Evolutionary conservation across 2,888 invertebrate genomes (phyloP), one percentile per base, ranked within the genome.

Genomic region (Leucozona laternaria): DNA sequence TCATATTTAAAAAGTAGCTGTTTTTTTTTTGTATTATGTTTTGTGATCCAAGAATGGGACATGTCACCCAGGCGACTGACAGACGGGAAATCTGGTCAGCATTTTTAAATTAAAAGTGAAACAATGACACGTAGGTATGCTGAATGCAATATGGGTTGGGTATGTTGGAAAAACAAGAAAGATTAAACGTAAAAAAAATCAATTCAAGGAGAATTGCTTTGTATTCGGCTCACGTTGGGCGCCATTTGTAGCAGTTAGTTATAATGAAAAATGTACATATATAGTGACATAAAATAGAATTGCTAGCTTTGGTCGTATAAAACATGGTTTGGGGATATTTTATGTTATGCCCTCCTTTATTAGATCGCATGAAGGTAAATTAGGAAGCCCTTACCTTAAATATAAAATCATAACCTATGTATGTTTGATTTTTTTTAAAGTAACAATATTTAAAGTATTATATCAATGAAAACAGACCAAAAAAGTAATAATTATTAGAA

Each of bases 71-170:
- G 43, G 55, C n/a, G 71, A 45, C 57, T 57, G 71, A 71, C 71
- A 57, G 71, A 31, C 71, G 20, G 17, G 15, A 20, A 34, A 15
- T 28, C 17, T 37, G 68, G 75, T 76, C 76, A 80, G 68, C 70
- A 37, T 62, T 80, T 80, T 80, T 17, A 70, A 66, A 70, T 73
- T 70, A 68, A 62, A 68, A 48, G 53, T 62, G 31, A 55, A 55
- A 37, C 40, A 31, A 40, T 64, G 64, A 34, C 75, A 75, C 53
- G 64, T 48, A 48, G 17, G 20, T 31, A 57, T n/a, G 17, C 13
- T 17, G 37, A 40, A 60, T 40, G 60, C 22, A 60, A 40, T 22
- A 22, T 20, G 34, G 4, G 57, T 57, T 11, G 20, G 11, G 7
- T 34, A 58, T 37, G 58, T 20, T 20, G 10, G 20, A 17, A n/a